Conservation (phyloP, 2,888 invertebrate species). For the Idaea biselata region DNA sequence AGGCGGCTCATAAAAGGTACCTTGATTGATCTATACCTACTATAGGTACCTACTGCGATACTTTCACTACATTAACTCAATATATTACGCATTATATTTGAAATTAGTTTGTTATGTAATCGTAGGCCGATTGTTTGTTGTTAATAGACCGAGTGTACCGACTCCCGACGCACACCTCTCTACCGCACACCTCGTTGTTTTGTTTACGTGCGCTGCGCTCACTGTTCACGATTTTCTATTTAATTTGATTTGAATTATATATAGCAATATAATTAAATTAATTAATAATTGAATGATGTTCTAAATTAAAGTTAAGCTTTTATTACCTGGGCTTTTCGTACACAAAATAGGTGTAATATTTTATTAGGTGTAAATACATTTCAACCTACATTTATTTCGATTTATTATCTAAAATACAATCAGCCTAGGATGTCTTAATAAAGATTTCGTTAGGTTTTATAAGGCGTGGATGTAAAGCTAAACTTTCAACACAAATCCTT, state of each 20-base stretch:
- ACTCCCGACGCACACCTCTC: neutral
- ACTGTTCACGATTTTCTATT: neutral
- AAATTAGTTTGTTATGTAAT: constrained; percentile 43
- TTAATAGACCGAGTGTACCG: constrained; percentile 13
- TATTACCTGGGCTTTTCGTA: neutral
- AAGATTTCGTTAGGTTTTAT: too few species aligned
- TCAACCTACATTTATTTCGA: too few species aligned
- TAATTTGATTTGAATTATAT: neutral
- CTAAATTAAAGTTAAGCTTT: too few species aligned
- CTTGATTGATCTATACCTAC: neutral
- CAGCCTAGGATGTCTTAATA: too few species aligned
- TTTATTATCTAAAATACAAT: too few species aligned
- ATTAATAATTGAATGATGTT: neutral
- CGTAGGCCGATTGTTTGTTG: constrained; percentile 22
- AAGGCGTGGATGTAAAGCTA: too few species aligned
- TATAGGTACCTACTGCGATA: constrained; percentile 11
- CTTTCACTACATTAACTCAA: constrained; percentile 43
- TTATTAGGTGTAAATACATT: neutral
- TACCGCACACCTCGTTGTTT: constrained; percentile 1
- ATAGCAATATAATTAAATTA: neutral
- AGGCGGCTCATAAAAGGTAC: neutral
- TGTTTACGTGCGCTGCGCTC: neutral
- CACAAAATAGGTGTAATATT: neutral
- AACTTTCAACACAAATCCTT: too few species aligned
- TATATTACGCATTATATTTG: constrained; percentile 36